Percentiles rank a stretch among this genome's conserved stretches.
Evolutionary conservation across 2,888 invertebrate genomes (phyloP).

Genomic region (Chrysopilus asiliformis): DNA sequence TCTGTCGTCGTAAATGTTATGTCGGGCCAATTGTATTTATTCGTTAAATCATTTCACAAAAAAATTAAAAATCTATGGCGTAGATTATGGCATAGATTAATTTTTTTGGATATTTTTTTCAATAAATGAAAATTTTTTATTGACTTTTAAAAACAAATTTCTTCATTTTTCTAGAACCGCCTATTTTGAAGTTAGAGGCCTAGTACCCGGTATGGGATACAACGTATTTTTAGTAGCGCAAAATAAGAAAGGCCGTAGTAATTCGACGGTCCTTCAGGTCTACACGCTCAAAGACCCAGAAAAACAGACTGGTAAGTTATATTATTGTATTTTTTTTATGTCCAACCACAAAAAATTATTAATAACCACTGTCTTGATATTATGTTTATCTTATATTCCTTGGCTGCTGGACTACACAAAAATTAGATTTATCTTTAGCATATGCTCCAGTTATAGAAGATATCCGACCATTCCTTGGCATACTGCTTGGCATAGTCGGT

Average conservation of each 20-base stretch:
- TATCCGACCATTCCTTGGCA: constrained; percentile 42
- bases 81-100: too few relatives aligned
- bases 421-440: constrained; percentile 30
- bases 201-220: constrained; percentile 55
- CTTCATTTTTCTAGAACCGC: constrained; percentile 33
- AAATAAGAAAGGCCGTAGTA: constrained; percentile 59
- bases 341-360: too few relatives aligned
- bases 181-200: constrained; percentile 49
- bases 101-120: too few relatives aligned
- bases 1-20: too few relatives aligned
- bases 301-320: constrained; percentile 51
- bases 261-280: constrained; percentile 49
- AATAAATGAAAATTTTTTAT: too few relatives aligned
- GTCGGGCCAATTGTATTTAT: too few relatives aligned
- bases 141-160: neutral
- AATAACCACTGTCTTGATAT: too few relatives aligned
- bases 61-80: too few relatives aligned
- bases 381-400: too few relatives aligned
- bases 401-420: too few relatives aligned
- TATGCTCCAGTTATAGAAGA: constrained; percentile 39
- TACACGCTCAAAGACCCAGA: constrained; percentile 60
- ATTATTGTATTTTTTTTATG: too few relatives aligned
- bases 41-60: too few relatives aligned
- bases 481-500: constrained; percentile 40
- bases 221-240: constrained; percentile 54